These are phyloP conservation scores for Caenorhabditis sp. DNA, from an alignment of 2,888 invertebrate genomes.

Conservation along the genomic window DNA sequence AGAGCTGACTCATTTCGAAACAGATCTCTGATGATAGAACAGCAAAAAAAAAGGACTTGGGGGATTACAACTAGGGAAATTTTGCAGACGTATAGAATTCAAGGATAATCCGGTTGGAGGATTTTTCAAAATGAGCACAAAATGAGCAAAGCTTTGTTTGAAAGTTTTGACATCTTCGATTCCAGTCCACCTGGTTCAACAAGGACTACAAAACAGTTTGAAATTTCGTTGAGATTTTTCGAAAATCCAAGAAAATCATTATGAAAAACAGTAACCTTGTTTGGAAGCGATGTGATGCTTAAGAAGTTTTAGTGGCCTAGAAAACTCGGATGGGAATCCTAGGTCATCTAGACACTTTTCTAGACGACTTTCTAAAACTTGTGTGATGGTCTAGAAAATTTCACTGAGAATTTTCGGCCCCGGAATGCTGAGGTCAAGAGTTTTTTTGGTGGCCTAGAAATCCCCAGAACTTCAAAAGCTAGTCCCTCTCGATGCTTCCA, in stretches of 20 bases:
- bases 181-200: too few relatives aligned
- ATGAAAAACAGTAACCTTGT: too few relatives aligned
- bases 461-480: background rate
- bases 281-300: too few relatives aligned
- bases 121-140: background rate
- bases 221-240: too few relatives aligned
- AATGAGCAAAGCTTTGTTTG: too few relatives aligned
- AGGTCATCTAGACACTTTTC: too few relatives aligned
- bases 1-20: background rate
- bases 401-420: background rate
- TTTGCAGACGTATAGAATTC: background rate
- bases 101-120: background rate
- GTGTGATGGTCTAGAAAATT: too few relatives aligned
- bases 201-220: too few relatives aligned
- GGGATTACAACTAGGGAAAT: background rate
- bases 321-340: background rate
- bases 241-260: too few relatives aligned
- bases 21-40: background rate
- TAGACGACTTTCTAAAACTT: too few relatives aligned
- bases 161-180: too few relatives aligned
- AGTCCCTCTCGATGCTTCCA: background rate
- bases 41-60: too few relatives aligned
- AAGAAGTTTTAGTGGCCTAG: background rate
- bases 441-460: constrained; percentile 1
- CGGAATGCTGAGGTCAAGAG: background rate